Base-by-base conservation (phyloP, 2,888 invertebrate genomes). In the Carcina quercana region DNA sequence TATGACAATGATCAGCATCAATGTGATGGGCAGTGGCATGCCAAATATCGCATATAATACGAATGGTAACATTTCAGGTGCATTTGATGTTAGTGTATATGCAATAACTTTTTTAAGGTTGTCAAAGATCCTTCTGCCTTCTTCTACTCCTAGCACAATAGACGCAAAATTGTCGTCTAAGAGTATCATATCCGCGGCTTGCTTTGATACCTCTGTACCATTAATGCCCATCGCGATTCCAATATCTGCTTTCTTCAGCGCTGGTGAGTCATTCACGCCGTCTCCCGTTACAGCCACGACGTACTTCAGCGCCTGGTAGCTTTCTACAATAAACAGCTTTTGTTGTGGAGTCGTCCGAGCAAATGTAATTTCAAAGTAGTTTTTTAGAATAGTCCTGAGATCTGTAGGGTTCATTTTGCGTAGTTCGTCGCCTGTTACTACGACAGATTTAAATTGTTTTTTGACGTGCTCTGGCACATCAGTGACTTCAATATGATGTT, bases 151-250 rank as follows among this genome's bases (percentile, higher is more conserved):
- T 3, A 91, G 88, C 1, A 95, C 94, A 42, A 95, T 95, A 0
- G 95, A 94, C 1, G 93, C 90, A 62, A 95, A 95, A 69, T 95
- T 94, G 59, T 95, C 95, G 53, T 95, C 95, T 50, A 95, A 75
- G 15, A 95, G 78, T 48, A 95, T 94, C 94, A 95, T 95, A 63
- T 96, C 95, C 2, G 95, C 95, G 0, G 95, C 94, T 70, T 94
- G 93, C 66, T 95, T 95, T 0, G 91, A 91, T 5, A 90, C 92
- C 59, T 93, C 92, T 3, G 91, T 89, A 1, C 92, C 92, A 11
- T 87, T 86, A 31, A 93, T 92, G 5, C 92, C 92, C 92, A 93
- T 93, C 0, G 92, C 91, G 13, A 93, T 87, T 13, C 93, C 93
- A 35, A 93, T 92, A 46, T 95, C 93, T 8, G 94, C 94, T 67